These are phyloP conservation scores for Stenichneumon culpator DNA, from an alignment of 2,888 invertebrate species.

Conservation along the genomic window DNA sequence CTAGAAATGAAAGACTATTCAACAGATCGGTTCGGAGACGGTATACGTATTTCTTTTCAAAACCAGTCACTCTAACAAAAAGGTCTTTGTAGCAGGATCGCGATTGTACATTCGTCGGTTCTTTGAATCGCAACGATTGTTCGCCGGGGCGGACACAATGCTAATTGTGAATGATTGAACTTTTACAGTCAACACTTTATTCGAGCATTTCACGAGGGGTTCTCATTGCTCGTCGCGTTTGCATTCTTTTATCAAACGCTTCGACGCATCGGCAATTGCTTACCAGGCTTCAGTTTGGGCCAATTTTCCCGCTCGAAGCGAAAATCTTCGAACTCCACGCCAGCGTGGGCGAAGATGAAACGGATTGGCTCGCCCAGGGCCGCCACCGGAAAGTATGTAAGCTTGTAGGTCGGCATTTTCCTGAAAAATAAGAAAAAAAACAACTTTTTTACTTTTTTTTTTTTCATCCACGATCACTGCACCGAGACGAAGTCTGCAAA, in stretches of 20 bases:
- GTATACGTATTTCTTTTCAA: neutral
- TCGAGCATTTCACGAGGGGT: neutral
- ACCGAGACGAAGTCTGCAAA: too few relatives aligned
- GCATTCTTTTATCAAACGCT: neutral
- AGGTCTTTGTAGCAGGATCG: neutral
- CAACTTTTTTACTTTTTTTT: too few relatives aligned
- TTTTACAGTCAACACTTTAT: neutral
- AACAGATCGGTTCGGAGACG: neutral
- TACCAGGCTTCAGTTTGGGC: constrained; percentile 77
- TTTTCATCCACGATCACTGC: too few relatives aligned
- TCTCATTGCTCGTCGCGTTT: neutral
- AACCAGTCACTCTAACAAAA: neutral
- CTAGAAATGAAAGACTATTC: too few relatives aligned
- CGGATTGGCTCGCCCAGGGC: constrained; percentile 84
- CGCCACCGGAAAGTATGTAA: constrained; percentile 84
- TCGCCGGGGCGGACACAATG: constrained; percentile 38
- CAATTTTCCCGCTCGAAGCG: constrained; percentile 79
- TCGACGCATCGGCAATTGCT: constrained; percentile 48
- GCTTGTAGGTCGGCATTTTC: constrained; percentile 80
- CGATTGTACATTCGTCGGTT: constrained; percentile 57
- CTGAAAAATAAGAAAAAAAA: constrained; percentile 9
- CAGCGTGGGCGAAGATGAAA: constrained; percentile 81
- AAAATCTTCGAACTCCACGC: constrained; percentile 84
- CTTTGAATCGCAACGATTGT: constrained; percentile 57
- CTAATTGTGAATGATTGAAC: constrained; percentile 29